Percentiles rank a stretch among this genome's conserved stretches.
These are phyloP conservation scores for Dolichomitus sp. DNA, from an alignment of 2,888 invertebrate species.

Conservation along the genomic window DNA sequence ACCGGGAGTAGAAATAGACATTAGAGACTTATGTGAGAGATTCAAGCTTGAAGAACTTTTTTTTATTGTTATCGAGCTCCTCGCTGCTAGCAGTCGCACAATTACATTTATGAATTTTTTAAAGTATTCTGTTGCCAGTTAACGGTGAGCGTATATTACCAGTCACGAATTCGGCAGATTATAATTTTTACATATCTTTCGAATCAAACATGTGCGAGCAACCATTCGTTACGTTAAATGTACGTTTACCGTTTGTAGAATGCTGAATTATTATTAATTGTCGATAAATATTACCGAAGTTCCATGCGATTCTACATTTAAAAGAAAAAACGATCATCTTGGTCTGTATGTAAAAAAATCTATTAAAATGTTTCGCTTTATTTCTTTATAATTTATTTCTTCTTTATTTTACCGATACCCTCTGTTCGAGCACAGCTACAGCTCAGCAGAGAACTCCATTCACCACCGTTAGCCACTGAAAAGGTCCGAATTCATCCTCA, in stretches of 20 bases:
- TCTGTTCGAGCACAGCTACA: slow-evolving; percentile 24
- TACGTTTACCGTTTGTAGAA: slow-evolving; percentile 3
- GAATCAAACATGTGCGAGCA: background rate
- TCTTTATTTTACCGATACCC: slow-evolving; percentile 3
- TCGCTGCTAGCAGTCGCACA: background rate
- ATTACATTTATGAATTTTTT: background rate
- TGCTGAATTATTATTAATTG: slow-evolving; percentile 21
- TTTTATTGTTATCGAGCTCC: background rate
- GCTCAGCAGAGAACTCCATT: slow-evolving; percentile 54
- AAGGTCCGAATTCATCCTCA: slow-evolving; percentile 12
- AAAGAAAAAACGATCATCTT: slow-evolving; percentile 15
- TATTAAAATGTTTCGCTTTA: slow-evolving; percentile 27
- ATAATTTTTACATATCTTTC: background rate
- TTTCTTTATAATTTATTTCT: slow-evolving; percentile 40
- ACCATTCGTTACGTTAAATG: background rate
- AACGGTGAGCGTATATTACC: slow-evolving; percentile 2
- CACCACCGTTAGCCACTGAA: slow-evolving; percentile 29
- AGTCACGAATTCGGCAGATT: background rate
- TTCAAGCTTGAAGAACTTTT: background rate
- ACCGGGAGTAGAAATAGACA: background rate
- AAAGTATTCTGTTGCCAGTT: background rate
- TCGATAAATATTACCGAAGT: slow-evolving; percentile 2
- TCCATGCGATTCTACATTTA: slow-evolving; percentile 25
- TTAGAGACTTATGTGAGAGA: slow-evolving; percentile 6
- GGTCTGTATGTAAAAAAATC: slow-evolving; percentile 23